phyloP scores from a whole-genome alignment of 2,888 invertebrate genomes.

The Rotaria macrura region DNA sequence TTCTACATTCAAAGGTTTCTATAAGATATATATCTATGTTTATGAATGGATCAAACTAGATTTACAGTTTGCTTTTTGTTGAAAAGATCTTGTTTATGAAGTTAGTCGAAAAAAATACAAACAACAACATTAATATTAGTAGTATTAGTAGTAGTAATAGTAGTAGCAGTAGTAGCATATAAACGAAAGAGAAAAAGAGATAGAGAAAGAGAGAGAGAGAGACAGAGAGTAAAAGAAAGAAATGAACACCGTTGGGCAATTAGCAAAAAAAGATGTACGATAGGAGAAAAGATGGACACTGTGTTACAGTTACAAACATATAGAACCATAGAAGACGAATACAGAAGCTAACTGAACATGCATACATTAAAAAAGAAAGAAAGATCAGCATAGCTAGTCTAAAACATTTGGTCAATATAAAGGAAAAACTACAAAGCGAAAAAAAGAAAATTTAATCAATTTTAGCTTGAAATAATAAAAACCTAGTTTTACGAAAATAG shows the following conservation, averaged over 20 bases:
- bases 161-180: background rate
- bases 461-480: slow-evolving; percentile 3
- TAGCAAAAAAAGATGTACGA: background rate
- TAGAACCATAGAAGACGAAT: background rate
- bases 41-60: background rate
- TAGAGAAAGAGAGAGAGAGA: too few species aligned
- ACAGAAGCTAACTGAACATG: background rate
- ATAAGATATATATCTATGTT: background rate
- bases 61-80: background rate
- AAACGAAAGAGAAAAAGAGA: background rate
- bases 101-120: slow-evolving; percentile 1
- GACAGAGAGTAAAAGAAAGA: background rate
- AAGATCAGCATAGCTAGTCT: background rate
- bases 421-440: background rate
- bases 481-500: slow-evolving; percentile 8
- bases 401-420: background rate
- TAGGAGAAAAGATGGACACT: background rate
- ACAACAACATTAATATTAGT: background rate
- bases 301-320: background rate
- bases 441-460: background rate
- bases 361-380: background rate
- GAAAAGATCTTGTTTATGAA: background rate
- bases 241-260: background rate
- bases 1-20: background rate
- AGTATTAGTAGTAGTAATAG: background rate